These are phyloP conservation scores for Brachymystax lenok DNA, from an alignment of 2,797 vertebrate genomes.

Conservation along the genomic window DNA sequence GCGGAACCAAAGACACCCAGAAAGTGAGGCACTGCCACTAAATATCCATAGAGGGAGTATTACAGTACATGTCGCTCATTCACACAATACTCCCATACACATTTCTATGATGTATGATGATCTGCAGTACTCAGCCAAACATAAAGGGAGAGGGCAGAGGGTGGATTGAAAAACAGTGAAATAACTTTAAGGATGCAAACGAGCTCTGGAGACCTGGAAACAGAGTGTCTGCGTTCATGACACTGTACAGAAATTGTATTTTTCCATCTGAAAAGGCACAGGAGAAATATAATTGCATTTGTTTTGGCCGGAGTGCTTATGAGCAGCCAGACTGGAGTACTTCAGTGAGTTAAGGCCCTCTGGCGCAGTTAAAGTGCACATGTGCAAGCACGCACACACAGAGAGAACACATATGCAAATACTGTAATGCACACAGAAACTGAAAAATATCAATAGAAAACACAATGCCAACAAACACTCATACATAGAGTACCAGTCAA, in stretches of 20 bases:
- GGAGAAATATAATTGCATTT: slow-evolving; percentile 60
- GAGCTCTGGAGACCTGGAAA: slow-evolving; percentile 48
- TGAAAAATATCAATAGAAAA: background rate
- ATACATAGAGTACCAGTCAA: slow-evolving; percentile 10
- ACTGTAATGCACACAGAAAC: background rate
- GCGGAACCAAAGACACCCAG: background rate
- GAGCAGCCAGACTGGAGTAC: slow-evolving; percentile 42
- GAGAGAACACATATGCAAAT: background rate
- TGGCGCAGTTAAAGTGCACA: slow-evolving; percentile 30
- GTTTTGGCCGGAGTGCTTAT: slow-evolving; percentile 55
- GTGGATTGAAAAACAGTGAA: slow-evolving; percentile 16
- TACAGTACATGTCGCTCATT: background rate
- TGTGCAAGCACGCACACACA: too few species aligned
- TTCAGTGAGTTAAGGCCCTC: slow-evolving; percentile 39
- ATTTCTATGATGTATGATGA: background rate
- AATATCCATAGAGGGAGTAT: background rate
- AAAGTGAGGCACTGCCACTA: background rate
- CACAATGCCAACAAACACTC: background rate
- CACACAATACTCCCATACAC: background rate
- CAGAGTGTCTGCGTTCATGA: slow-evolving; percentile 44
- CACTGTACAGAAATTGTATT: slow-evolving; percentile 56
- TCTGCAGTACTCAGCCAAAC: background rate
- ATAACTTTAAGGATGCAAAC: slow-evolving; percentile 47
- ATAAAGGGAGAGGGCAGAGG: background rate
- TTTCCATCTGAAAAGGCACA: slow-evolving; percentile 48